Percentiles rank a stretch among this genome's conserved stretches.
These are phyloP conservation scores for Pollimyrus isidori DNA, from an alignment of 2,113 vertebrate genomes.

Conservation along the genomic window DNA sequence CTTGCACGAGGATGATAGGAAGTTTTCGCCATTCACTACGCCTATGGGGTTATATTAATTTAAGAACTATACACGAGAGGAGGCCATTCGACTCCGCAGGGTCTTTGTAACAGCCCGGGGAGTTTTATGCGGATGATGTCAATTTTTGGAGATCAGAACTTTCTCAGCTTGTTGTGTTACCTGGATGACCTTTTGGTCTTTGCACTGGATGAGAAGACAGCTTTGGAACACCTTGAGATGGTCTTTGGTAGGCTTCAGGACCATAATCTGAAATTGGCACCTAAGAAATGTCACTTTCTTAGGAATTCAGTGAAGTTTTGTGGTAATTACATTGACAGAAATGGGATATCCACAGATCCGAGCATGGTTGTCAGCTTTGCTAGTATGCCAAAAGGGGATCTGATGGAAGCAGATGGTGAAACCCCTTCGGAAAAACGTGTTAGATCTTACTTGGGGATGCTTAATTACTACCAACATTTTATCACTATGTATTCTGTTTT, in stretches of 20 bases:
- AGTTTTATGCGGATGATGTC: not conserved
- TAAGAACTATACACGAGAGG: not conserved
- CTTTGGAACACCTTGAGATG: not conserved
- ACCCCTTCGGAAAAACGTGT: not conserved
- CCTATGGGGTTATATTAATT: not conserved
- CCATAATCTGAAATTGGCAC: not conserved
- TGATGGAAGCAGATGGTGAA: not conserved
- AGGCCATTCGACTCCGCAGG: not conserved
- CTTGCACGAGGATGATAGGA: not conserved
- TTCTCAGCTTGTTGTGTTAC: not conserved
- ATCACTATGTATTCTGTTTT: not conserved
- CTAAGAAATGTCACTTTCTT: not conserved
- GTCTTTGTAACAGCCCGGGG: not conserved
- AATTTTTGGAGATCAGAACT: not conserved
- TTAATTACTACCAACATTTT: constrained; percentile 5
- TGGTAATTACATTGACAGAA: not conserved
- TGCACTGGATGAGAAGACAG: not conserved
- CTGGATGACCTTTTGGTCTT: not conserved
- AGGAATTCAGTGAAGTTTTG: not conserved
- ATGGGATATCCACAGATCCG: not conserved
- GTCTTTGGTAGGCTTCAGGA: not conserved
- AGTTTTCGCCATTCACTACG: not conserved
- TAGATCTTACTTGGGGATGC: not conserved
- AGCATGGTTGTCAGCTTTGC: not conserved
- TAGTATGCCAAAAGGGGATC: not conserved